Evolutionary conservation across 2,113 vertebrate species (phyloP), one percentile per base, ranked within the genome.

Genomic region (Hippocampus guttulatus): DNA sequence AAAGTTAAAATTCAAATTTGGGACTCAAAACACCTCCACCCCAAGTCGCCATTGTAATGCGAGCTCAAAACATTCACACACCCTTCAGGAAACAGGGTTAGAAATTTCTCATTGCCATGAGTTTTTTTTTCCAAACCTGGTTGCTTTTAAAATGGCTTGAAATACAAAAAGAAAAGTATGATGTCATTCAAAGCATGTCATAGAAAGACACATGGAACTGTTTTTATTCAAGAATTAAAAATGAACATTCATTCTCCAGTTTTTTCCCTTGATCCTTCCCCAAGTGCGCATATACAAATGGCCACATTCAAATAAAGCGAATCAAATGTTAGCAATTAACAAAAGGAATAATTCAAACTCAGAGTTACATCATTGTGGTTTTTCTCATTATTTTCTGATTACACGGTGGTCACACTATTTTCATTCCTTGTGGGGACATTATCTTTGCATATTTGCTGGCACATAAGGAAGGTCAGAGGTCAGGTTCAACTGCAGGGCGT

Each of bases 391-490:
- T 63, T n/a, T 23, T 11, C n/a, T 64, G 40, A 64, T 43, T 64
- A 43, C 5, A 15, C 30, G 8, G 9, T 30, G 74, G 47, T 60
- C 66, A 64, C 68, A 76, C 68, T 27, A 15, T 5, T 18, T 79
- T 76, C 75, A 58, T 63, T 68, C 77, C 68, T 73, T 25, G 8
- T 64, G 43, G 75, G 41, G 73, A 82, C 60, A 77, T 71, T 7
- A 47, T 67, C 47, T 47, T 77, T 76, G 77, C 12, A 54, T 54
- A 67, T 45, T 65, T 45, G n/a, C 12, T 14, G 41, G 25, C 71
- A 68, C 54, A 30, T 20, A 43, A 38, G 55, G 68, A 81, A 84
- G 76, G 84, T 82, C 73, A 77, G 60, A 82, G 75, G 60, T 78
- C 55, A 47, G 61, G 74, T 78, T 86, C 73, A 81, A 75, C 68